These are phyloP conservation scores for Chelonoidis abingdonii DNA, from an alignment of 2,113 vertebrate species.

Conservation along the genomic window DNA sequence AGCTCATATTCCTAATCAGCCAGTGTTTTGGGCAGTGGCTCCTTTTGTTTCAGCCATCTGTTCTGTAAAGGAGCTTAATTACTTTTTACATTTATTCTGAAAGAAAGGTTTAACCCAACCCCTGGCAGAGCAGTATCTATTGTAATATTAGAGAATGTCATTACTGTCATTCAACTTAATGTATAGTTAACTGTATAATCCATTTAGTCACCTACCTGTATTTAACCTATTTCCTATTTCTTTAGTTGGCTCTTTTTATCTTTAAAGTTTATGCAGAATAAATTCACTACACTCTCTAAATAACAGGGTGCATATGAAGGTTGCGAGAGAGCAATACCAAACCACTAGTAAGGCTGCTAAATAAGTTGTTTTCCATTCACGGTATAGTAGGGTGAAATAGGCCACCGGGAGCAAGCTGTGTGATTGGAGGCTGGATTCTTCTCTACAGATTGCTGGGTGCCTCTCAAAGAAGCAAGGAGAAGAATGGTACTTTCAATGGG, in stretches of 20 bases:
- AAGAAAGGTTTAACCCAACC: not conserved
- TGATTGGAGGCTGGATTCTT: not conserved
- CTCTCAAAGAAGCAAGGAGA: not conserved
- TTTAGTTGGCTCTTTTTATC: not conserved
- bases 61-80: no score
- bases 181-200: not conserved
- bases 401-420: not conserved
- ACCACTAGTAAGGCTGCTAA: not conserved
- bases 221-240: not conserved
- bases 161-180: not conserved
- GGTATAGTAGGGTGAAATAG: not conserved
- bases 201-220: accelerated
- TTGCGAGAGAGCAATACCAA: not conserved
- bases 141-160: not conserved
- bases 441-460: not conserved
- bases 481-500: not conserved
- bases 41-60: not conserved
- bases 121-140: not conserved
- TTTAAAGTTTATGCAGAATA: not conserved
- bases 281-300: not conserved
- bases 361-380: not conserved
- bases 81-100: no score
- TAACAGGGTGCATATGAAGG: not conserved
- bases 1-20: not conserved
- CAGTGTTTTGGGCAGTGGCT: not conserved